Evolutionary conservation across 1,140 invertebrate species (phyloP).

Genomic region (Euwallacea fornicatus): DNA sequence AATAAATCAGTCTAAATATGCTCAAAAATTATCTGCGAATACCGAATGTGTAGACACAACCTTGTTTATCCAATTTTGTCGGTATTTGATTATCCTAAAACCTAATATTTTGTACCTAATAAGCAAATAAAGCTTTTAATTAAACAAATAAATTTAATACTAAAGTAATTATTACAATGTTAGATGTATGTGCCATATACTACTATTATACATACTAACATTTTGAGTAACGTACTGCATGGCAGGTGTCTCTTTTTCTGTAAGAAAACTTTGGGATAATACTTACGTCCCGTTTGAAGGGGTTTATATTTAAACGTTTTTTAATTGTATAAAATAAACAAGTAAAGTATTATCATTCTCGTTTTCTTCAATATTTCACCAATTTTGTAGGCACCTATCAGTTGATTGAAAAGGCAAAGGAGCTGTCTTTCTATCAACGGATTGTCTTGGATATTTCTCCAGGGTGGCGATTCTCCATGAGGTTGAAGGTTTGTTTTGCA

Average conservation of each 20-base stretch:
- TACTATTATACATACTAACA: conserved; percentile 15
- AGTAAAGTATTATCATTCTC: not conserved
- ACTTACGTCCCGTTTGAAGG: not conserved
- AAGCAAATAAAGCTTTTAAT: not conserved
- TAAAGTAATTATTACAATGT: conserved; percentile 1
- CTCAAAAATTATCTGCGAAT: not conserved
- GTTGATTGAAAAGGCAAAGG: too few species aligned
- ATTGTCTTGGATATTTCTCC: too few species aligned
- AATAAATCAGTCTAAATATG: not conserved
- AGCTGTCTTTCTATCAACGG: too few species aligned
- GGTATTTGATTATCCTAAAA: too few species aligned
- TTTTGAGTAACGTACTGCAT: not conserved
- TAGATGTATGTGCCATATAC: conserved; percentile 14
- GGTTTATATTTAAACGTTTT: conserved; percentile 6
- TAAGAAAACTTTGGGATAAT: conserved; percentile 1
- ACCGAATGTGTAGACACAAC: not conserved
- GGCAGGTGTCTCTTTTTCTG: not conserved
- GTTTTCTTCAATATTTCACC: too few species aligned
- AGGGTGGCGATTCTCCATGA: too few species aligned
- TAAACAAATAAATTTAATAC: not conserved
- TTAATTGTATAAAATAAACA: conserved; percentile 3
- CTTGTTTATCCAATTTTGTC: not conserved
- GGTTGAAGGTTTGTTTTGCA: too few species aligned
- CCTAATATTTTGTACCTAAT: not conserved
- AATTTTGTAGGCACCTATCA: too few species aligned